Conservation (phyloP, 2,113 vertebrate species). For the Sakesphorus luctuosus region DNA sequence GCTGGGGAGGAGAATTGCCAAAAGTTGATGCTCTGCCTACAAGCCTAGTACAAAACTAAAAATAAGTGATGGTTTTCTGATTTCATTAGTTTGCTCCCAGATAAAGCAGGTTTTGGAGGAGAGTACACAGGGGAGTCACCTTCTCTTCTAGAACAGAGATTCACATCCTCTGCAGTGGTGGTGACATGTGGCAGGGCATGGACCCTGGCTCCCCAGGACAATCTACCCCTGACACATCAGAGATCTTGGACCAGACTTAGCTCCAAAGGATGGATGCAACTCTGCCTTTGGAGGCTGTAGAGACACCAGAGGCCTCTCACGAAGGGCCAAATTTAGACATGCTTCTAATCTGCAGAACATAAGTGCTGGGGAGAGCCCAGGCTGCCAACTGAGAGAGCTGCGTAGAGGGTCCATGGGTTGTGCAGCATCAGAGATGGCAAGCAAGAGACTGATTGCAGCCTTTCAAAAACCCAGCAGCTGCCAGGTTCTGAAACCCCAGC, state of each 20-base stretch:
- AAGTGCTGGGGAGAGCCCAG: not conserved
- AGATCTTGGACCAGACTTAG: not conserved
- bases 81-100: not conserved
- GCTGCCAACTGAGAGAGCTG: not conserved
- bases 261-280: not conserved
- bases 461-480: not conserved
- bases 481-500: not conserved
- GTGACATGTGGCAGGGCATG: accelerated
- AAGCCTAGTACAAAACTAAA: not conserved
- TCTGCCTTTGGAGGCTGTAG: accelerated
- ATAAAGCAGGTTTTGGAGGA: not conserved
- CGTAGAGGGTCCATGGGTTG: not conserved
- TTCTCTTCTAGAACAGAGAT: not conserved
- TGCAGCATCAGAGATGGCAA: not conserved
- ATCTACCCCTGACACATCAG: not conserved
- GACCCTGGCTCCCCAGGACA: not conserved
- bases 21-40: not conserved
- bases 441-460: not conserved
- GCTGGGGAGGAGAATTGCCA: constrained; percentile 5
- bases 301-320: not conserved
- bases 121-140: not conserved
- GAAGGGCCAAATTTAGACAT: accelerated
- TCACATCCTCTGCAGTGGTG: not conserved
- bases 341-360: not conserved
- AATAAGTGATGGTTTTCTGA: not conserved